phyloP scores from a whole-genome alignment of 2,113 vertebrate genomes.

The Strix uralensis region DNA sequence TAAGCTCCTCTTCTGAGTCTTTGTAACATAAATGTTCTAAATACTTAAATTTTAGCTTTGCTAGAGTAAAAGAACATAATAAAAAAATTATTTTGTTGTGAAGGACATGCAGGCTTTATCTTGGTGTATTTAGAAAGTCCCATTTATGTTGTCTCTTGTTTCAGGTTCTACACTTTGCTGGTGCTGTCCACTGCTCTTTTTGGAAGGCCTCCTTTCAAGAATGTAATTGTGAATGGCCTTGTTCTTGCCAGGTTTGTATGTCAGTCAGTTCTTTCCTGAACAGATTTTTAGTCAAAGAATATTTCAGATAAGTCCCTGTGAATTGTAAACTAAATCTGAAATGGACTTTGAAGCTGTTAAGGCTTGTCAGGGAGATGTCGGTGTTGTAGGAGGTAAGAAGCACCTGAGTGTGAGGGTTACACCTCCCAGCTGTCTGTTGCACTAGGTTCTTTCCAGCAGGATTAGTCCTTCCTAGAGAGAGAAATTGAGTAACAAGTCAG shows the following conservation, averaged over 20 bases:
- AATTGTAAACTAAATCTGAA: not conserved
- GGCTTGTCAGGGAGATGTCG: not conserved
- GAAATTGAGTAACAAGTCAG: not conserved
- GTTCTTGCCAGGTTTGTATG: slow-evolving; percentile 89
- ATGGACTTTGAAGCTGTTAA: not conserved
- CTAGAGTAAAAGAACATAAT: not conserved
- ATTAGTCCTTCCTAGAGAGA: not conserved
- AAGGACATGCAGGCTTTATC: not conserved
- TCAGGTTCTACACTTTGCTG: slow-evolving; percentile 95
- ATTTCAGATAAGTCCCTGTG: not conserved
- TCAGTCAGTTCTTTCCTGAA: not conserved
- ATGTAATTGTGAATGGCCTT: slow-evolving; percentile 95
- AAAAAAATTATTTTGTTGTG: not conserved
- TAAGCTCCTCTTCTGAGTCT: not conserved
- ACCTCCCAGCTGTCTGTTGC: not conserved
- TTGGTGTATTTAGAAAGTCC: not conserved
- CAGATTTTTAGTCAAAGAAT: not conserved
- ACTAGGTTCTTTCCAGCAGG: not conserved
- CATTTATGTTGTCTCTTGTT: not conserved
- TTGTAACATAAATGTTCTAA: not conserved
- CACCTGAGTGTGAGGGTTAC: not conserved
- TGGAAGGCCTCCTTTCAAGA: slow-evolving; percentile 94
- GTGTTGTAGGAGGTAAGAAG: not conserved
- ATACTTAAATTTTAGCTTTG: not conserved
- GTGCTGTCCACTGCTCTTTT: slow-evolving; percentile 96